Conservation (phyloP, 1,140 invertebrate species). For the Anastrepha ludens region DNA sequence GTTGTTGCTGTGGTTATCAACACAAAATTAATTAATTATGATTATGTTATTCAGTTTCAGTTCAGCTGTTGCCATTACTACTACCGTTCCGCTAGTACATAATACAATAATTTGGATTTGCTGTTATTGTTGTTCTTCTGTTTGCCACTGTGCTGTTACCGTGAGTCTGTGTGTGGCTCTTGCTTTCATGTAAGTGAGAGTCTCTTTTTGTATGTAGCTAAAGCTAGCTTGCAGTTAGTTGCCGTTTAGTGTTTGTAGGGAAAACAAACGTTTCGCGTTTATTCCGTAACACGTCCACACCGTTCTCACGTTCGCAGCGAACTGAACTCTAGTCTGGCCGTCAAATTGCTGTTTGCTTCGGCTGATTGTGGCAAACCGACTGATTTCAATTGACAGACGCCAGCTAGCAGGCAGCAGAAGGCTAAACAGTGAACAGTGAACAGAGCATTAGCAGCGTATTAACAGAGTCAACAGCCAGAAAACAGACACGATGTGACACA, state of each 20-base stretch:
- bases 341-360: conserved; percentile 56
- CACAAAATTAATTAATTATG: conserved; percentile 44
- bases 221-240: conserved; percentile 2
- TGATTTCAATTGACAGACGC: conserved; percentile 54
- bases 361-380: conserved; percentile 59
- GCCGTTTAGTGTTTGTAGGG: conserved; percentile 27
- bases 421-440: not conserved
- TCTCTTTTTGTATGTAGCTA: conserved; percentile 49
- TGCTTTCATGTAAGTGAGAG: conserved; percentile 36
- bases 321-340: conserved; percentile 59
- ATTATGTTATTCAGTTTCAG: conserved; percentile 43
- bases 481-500: not conserved
- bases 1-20: conserved; percentile 13
- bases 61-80: conserved; percentile 44
- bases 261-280: conserved; percentile 56
- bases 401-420: conserved; percentile 25
- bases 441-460: not conserved
- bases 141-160: conserved; percentile 23
- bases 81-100: not conserved
- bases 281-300: conserved; percentile 64
- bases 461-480: conserved; percentile 9
- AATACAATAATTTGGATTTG: not conserved
- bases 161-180: conserved; percentile 34
- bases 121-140: conserved; percentile 2
- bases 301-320: conserved; percentile 68